Evolutionary conservation across 23 tunicate species (phyloP).

Genomic region (Clavelina lepadiformis): DNA sequence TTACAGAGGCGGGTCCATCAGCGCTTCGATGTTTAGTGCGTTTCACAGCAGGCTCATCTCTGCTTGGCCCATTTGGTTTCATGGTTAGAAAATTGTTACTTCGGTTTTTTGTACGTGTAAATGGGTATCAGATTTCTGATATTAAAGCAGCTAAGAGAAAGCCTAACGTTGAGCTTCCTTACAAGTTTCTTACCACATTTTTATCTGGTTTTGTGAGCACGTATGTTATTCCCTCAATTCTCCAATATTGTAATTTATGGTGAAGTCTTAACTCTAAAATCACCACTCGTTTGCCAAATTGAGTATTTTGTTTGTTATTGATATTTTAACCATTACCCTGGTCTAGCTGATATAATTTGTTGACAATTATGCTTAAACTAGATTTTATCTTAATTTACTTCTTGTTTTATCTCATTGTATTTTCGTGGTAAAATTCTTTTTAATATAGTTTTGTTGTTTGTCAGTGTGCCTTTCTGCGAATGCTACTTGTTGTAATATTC

Average conservation of each 20-base stretch:
- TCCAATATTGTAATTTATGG: slow-evolving; percentile 38
- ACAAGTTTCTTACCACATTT: slow-evolving; percentile 40
- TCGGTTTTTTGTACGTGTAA: slow-evolving; percentile 10
- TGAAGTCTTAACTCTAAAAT: background rate
- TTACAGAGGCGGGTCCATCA: background rate
- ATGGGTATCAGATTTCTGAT: slow-evolving; percentile 8
- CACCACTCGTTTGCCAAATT: background rate
- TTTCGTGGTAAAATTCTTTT: too few species aligned
- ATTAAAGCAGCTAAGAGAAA: slow-evolving; percentile 27
- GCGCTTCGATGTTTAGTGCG: slow-evolving; percentile 8
- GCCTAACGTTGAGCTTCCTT: slow-evolving; percentile 43
- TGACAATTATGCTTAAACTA: too few species aligned
- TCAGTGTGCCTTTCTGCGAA: too few species aligned
- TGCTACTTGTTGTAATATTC: too few species aligned
- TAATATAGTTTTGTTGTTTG: too few species aligned
- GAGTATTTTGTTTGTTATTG: too few species aligned
- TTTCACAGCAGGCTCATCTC: slow-evolving; percentile 18
- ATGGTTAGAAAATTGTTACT: slow-evolving; percentile 23
- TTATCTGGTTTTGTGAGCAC: slow-evolving; percentile 49
- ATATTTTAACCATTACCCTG: too few species aligned
- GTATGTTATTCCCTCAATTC: slow-evolving; percentile 34
- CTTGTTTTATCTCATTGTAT: too few species aligned
- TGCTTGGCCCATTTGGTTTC: slow-evolving; percentile 17
- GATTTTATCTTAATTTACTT: too few species aligned
- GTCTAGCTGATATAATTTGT: too few species aligned